Percentiles rank a stretch among this genome's conserved stretches.
These are phyloP conservation scores for Drosophila mojavensis DNA, from an alignment of 1,140 invertebrate species.

Conservation along the genomic window DNA sequence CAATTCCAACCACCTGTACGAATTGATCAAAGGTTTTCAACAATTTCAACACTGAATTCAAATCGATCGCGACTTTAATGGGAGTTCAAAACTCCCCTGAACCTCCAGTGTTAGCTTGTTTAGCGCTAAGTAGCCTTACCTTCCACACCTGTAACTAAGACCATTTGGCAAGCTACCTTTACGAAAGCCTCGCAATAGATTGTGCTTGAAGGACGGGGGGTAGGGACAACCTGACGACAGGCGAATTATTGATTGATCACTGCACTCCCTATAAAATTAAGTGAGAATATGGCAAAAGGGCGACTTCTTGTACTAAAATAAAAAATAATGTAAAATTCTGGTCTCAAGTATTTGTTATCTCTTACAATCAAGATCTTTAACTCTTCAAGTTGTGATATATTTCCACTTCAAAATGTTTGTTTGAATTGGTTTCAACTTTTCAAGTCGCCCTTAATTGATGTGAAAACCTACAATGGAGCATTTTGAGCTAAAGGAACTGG, in stretches of 20 bases:
- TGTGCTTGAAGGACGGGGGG: background rate
- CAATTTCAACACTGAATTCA: conserved; percentile 65
- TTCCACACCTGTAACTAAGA: conserved; percentile 39
- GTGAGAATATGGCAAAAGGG: background rate
- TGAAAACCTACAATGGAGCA: conserved; percentile 1
- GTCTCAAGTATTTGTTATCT: background rate
- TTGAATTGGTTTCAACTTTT: conserved; percentile 9
- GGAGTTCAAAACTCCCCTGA: conserved; percentile 36
- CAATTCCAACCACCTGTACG: conserved; percentile 77
- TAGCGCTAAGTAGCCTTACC: conserved; percentile 33
- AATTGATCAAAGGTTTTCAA: conserved; percentile 41
- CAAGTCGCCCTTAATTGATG: conserved; percentile 4
- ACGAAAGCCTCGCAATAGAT: conserved; percentile 30
- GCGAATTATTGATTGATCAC: conserved; percentile 29
- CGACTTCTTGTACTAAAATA: background rate
- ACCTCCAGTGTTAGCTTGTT: conserved; percentile 45
- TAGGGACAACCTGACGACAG: background rate
- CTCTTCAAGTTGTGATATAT: conserved; percentile 43
- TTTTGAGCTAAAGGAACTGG: background rate
- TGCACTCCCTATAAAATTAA: conserved; percentile 30
- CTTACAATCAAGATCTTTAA: conserved; percentile 20
- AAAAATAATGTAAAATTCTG: background rate
- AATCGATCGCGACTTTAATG: conserved; percentile 73
- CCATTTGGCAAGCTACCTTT: conserved; percentile 11
- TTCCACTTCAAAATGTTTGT: conserved; percentile 27